Evolutionary conservation across 2,888 invertebrate genomes (phyloP).

Genomic region (Strigamia crassipes): DNA sequence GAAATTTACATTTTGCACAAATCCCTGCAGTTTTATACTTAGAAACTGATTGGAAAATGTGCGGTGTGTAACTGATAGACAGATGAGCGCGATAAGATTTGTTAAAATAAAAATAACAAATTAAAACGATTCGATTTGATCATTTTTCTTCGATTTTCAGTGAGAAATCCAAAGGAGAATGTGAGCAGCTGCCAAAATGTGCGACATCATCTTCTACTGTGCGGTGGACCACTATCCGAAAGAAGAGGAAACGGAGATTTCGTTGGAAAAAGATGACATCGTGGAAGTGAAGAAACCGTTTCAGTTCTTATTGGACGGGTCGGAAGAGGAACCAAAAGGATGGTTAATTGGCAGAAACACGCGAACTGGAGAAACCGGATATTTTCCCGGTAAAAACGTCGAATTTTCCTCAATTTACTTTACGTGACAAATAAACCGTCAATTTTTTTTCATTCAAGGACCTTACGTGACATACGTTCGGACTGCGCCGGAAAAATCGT

Average conservation of each 20-base stretch:
- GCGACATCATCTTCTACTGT: conserved; percentile 50
- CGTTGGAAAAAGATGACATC: conserved; percentile 60
- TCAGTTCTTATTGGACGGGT: conserved; percentile 53
- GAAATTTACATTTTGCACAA: not conserved
- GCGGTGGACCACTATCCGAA: conserved; percentile 51
- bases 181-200: not conserved
- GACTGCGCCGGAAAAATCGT: conserved; percentile 49
- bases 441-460: not conserved
- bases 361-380: conserved; percentile 59
- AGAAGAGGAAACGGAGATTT: conserved; percentile 51
- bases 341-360: conserved; percentile 61
- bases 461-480: conserved; percentile 50
- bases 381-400: conserved; percentile 58
- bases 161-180: not conserved
- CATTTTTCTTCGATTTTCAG: not conserved
- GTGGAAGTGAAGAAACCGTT: conserved; percentile 57
- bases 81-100: too few relatives aligned
- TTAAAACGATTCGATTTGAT: too few relatives aligned
- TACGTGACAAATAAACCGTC: too few relatives aligned
- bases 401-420: too few relatives aligned
- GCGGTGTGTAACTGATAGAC: not conserved
- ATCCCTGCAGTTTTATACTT: not conserved
- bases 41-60: not conserved
- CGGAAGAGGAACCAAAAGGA: conserved; percentile 56
- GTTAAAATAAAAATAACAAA: too few relatives aligned